These are phyloP conservation scores for Stigmatopora nigra DNA, from an alignment of 2,113 vertebrate species.

Conservation along the genomic window DNA sequence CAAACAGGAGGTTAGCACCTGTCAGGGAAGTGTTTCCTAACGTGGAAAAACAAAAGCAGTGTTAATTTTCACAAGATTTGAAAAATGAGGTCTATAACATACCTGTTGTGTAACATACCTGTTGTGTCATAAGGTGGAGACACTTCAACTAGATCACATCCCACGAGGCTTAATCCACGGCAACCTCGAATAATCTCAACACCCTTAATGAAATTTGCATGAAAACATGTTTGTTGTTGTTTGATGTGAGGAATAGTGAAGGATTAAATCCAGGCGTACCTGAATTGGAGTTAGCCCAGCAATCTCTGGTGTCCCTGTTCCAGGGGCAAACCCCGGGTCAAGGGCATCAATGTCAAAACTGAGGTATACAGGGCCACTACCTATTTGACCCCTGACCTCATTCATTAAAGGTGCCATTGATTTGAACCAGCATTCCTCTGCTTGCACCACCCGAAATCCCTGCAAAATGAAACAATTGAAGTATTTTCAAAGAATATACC, in stretches of 20 bases:
- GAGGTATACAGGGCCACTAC: slow-evolving; percentile 76
- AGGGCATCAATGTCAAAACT: slow-evolving; percentile 90
- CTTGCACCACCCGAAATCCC: slow-evolving; percentile 86
- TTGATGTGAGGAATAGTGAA: background rate
- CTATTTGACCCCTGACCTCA: slow-evolving; percentile 83
- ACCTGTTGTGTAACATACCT: slow-evolving; percentile 84
- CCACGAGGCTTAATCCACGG: slow-evolving; percentile 81
- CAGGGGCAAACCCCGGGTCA: slow-evolving; percentile 86
- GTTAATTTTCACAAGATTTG: background rate
- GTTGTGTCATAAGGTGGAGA: slow-evolving; percentile 82
- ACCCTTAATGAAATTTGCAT: slow-evolving; percentile 62
- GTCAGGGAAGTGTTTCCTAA: slow-evolving; percentile 87
- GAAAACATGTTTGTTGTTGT: background rate
- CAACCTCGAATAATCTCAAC: slow-evolving; percentile 91
- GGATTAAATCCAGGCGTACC: slow-evolving; percentile 59
- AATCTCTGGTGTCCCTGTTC: slow-evolving; percentile 87
- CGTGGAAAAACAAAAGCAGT: background rate
- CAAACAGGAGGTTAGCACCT: slow-evolving; percentile 88
- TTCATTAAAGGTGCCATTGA: slow-evolving; percentile 85
- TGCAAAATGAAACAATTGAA: slow-evolving; percentile 29
- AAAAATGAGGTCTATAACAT: slow-evolving; percentile 18
- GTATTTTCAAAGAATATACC: background rate
- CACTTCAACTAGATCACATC: slow-evolving; percentile 91
- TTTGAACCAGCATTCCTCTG: slow-evolving; percentile 84
- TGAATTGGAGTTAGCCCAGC: slow-evolving; percentile 87